Conservation (phyloP, 2,113 vertebrate genomes). For the Brienomyrus longianalis region DNA sequence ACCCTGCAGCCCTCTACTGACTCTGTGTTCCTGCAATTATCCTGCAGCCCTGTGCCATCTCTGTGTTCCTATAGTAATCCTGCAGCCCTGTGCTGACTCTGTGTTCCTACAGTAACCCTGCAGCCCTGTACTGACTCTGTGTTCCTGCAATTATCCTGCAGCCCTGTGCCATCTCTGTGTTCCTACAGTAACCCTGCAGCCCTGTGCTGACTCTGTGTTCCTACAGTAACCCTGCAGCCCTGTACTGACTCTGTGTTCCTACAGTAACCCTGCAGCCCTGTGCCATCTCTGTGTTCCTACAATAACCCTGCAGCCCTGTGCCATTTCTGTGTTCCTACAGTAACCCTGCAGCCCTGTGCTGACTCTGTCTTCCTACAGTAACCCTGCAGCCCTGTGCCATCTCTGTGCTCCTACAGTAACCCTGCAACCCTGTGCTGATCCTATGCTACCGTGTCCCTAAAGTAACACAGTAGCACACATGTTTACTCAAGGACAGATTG, state of each 20-base stretch:
- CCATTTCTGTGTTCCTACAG: background rate
- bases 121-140: background rate
- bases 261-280: background rate
- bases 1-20: no score
- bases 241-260: background rate
- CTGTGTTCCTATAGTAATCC: background rate
- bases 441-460: no score
- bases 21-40: background rate
- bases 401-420: background rate
- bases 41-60: background rate
- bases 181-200: no score
- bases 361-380: background rate
- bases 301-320: no score
- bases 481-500: background rate
- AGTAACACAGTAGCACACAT: background rate
- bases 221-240: background rate
- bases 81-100: background rate
- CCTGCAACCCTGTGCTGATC: background rate
- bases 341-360: background rate
- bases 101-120: background rate
- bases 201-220: background rate
- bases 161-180: background rate
- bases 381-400: background rate
- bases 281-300: background rate
- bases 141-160: background rate